A percentile compares a stretch with the other conserved stretches of the same genome.
phyloP scores from a whole-genome alignment of 1,140 invertebrate genomes.

The Drosophila auraria region DNA sequence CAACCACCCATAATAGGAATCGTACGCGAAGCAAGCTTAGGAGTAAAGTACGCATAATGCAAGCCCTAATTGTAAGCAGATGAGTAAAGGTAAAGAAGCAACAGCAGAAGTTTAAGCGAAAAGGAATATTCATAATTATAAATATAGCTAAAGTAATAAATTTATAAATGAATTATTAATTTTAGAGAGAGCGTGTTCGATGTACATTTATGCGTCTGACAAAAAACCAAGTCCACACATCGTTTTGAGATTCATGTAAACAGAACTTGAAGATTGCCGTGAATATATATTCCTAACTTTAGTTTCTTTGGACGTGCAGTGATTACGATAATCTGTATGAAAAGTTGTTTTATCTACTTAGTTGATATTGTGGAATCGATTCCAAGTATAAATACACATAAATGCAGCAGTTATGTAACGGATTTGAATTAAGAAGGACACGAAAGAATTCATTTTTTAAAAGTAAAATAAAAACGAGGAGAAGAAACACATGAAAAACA shows the following conservation, averaged over 20 bases:
- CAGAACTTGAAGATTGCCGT: conserved; percentile 40
- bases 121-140: conserved; percentile 77
- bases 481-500: conserved; percentile 8
- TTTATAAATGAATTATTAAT: conserved; percentile 82
- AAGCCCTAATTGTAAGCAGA: conserved; percentile 50
- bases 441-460: conserved; percentile 42
- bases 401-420: conserved; percentile 41
- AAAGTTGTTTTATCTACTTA: conserved; percentile 58
- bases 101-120: conserved; percentile 31
- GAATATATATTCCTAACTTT: conserved; percentile 37
- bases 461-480: no score
- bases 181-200: conserved; percentile 69
- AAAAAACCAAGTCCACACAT: conserved; percentile 11
- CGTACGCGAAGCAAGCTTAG: conserved; percentile 61
- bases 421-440: conserved; percentile 49
- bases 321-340: conserved; percentile 46
- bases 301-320: conserved; percentile 39
- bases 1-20: conserved; percentile 34
- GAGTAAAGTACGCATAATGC: conserved; percentile 70
- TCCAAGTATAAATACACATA: conserved; percentile 26
- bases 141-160: conserved; percentile 82
- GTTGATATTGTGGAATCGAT: conserved; percentile 48
- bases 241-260: conserved; percentile 56
- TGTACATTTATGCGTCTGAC: conserved; percentile 69
- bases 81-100: conserved; percentile 32